Percentiles rank a stretch among this genome's conserved stretches.
Evolutionary conservation across 2,797 vertebrate genomes (phyloP).

Genomic region (Cetoscarus ocellatus): DNA sequence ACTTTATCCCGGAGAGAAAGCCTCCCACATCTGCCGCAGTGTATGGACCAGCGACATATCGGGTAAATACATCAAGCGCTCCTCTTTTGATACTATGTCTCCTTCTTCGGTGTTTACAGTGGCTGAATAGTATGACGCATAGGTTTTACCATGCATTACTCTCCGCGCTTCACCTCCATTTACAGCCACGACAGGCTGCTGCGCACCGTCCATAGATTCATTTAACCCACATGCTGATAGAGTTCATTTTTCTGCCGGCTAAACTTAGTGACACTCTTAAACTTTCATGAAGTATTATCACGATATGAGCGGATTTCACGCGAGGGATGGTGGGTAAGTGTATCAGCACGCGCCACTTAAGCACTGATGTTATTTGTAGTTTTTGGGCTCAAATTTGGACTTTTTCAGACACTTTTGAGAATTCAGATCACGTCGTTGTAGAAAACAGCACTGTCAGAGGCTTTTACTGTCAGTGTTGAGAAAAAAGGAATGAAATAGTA

Average conservation of each 20-base stretch:
- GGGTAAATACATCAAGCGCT: constrained; percentile 77
- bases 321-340: constrained; percentile 7
- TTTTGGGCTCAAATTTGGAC: neutral
- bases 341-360: constrained; percentile 3
- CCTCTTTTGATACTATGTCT: constrained; percentile 14
- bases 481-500: constrained; percentile 53
- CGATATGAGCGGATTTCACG: constrained; percentile 13
- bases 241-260: neutral
- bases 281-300: constrained; percentile 48
- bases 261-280: constrained; percentile 32
- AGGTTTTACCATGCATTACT: constrained; percentile 68
- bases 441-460: constrained; percentile 42
- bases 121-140: constrained; percentile 78
- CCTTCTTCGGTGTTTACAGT: constrained; percentile 55
- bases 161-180: constrained; percentile 44
- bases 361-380: constrained; percentile 3
- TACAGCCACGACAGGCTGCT: constrained; percentile 16
- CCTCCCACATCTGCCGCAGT: constrained; percentile 68
- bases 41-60: constrained; percentile 78
- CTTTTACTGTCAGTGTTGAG: constrained; percentile 41
- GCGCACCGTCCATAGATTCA: constrained; percentile 4
- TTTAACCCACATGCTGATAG: neutral
- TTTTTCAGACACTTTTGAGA: constrained; percentile 5
- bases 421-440: constrained; percentile 29
- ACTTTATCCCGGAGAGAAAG: constrained; percentile 76